Evolutionary conservation across 2,888 invertebrate genomes (phyloP).

Genomic region (Coremacera marginata): DNA sequence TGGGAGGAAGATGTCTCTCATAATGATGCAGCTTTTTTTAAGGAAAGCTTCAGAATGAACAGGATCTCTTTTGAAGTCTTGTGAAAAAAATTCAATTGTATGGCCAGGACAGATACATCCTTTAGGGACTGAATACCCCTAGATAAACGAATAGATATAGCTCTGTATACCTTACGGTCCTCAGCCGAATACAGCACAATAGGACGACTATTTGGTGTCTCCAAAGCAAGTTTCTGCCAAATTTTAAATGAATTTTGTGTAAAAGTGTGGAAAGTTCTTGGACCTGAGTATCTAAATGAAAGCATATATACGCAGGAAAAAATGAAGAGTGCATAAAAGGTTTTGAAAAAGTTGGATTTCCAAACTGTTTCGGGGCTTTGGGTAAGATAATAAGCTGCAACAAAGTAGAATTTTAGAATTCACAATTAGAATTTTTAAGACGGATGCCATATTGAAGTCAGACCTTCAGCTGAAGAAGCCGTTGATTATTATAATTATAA

Average conservation of each 20-base stretch:
- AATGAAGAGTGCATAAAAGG: constrained; percentile 30
- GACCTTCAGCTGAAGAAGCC: constrained; percentile 9
- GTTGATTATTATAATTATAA: constrained; percentile 34
- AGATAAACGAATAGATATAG: constrained; percentile 26
- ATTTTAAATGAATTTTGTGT: constrained; percentile 2
- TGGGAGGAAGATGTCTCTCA: no score
- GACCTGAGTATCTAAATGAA: background rate
- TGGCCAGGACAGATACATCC: background rate
- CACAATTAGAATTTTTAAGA: constrained; percentile 14
- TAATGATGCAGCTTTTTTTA: no score
- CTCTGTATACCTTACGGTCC: constrained; percentile 14
- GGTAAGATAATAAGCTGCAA: background rate
- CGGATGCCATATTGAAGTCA: constrained; percentile 36
- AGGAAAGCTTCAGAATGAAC: no score
- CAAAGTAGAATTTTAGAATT: no score
- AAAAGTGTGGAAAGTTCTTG: background rate
- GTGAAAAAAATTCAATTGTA: background rate
- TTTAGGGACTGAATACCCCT: background rate
- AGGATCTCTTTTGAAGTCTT: background rate
- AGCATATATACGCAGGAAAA: background rate
- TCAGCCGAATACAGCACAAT: constrained; percentile 9
- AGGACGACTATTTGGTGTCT: constrained; percentile 6
- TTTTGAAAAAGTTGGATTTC: constrained; percentile 25
- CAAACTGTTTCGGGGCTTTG: constrained; percentile 28
- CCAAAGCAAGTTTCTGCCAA: background rate